A percentile compares a stretch with the other conserved stretches of the same genome.
phyloP scores from a whole-genome alignment of 1,140 invertebrate species.

The Babylonia areolata region DNA sequence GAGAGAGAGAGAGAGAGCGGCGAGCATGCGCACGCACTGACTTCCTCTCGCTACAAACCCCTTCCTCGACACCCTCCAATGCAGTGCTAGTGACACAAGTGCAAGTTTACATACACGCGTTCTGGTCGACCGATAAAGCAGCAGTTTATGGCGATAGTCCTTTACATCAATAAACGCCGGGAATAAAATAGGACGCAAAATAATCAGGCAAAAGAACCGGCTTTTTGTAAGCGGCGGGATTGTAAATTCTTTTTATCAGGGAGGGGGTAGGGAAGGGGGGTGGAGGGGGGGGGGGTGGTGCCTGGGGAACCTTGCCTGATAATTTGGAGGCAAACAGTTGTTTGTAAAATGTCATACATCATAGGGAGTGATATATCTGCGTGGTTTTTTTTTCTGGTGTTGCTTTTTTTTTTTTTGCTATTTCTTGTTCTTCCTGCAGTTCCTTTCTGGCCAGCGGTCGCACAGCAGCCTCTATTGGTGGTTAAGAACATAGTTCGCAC shows the following conservation, averaged over 20 bases:
- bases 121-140: neutral
- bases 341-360: conserved; percentile 13
- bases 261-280: too few species aligned
- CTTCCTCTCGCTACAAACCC: neutral
- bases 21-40: neutral
- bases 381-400: too few species aligned
- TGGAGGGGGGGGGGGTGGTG: too few species aligned
- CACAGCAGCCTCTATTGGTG: too few species aligned
- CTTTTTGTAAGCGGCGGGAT: neutral
- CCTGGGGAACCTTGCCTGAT: neutral
- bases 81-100: neutral
- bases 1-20: neutral
- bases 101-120: conserved; percentile 9
- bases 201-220: neutral
- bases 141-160: neutral
- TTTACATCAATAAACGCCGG: conserved; percentile 1
- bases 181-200: neutral
- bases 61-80: neutral
- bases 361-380: neutral
- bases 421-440: too few species aligned
- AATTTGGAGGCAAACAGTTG: neutral
- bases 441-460: too few species aligned
- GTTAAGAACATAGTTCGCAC: too few species aligned
- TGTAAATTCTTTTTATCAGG: conserved; percentile 12
- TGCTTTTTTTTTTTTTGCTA: too few species aligned